A percentile compares a stretch with the other conserved stretches of the same genome.
phyloP scores from a whole-genome alignment of 2,797 vertebrate genomes.

The Tenualosa thibaudeaui region DNA sequence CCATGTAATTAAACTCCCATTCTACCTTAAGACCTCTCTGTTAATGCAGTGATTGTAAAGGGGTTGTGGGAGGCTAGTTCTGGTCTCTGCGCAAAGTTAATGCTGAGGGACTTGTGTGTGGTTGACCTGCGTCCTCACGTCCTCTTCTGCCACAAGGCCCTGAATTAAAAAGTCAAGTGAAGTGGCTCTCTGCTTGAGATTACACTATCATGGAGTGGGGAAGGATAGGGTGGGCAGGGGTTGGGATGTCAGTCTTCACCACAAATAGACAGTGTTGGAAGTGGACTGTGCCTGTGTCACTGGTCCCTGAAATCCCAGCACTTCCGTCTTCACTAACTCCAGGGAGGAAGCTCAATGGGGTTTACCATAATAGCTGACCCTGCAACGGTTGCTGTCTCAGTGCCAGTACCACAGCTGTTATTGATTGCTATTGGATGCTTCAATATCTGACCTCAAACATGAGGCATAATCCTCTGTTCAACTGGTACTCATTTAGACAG shows the following conservation, averaged over 20 bases:
- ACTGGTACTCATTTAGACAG: neutral
- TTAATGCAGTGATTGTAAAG: conserved; percentile 15
- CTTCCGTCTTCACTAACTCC: neutral
- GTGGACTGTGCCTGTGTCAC: neutral
- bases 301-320: neutral
- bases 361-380: neutral
- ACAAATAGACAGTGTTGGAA: neutral
- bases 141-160: neutral
- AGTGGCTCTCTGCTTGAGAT: neutral
- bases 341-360: neutral
- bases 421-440: neutral
- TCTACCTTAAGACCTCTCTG: conserved; percentile 5
- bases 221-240: neutral
- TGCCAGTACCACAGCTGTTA: neutral
- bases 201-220: neutral
- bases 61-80: neutral
- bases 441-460: neutral
- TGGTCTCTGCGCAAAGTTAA: neutral
- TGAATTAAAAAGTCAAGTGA: neutral
- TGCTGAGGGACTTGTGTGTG: conserved; percentile 4
- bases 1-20: conserved; percentile 17
- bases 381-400: neutral
- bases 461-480: neutral
- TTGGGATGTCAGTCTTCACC: neutral
- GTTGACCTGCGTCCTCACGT: neutral